Evolutionary conservation across 2,888 invertebrate species (phyloP).

Genomic region (Ochropacha duplaris): DNA sequence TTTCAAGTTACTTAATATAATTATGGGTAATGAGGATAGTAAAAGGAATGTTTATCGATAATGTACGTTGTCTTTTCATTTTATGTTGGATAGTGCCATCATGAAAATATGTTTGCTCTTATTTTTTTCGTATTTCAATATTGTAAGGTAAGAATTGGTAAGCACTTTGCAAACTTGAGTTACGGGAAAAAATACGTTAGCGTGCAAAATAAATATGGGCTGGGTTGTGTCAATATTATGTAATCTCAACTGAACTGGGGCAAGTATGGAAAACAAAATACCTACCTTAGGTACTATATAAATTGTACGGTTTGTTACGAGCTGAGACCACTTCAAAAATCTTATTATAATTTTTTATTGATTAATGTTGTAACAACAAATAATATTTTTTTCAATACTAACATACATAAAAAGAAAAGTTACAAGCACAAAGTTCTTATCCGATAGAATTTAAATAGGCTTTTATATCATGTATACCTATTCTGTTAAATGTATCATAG

Average conservation of each 20-base stretch:
- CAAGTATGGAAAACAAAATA: not conserved
- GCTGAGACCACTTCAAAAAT: not conserved
- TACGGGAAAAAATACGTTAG: not conserved
- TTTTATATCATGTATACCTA: no score
- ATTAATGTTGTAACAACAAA: no score
- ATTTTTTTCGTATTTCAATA: not conserved
- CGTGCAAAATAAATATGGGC: constrained; percentile 3
- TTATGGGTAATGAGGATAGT: no score
- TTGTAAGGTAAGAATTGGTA: not conserved
- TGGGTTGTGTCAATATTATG: constrained; percentile 2
- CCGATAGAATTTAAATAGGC: no score
- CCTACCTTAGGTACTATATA: no score
- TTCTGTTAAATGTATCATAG: no score
- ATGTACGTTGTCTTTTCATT: not conserved
- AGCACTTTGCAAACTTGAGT: constrained; percentile 1
- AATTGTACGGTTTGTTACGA: not conserved
- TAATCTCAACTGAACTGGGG: not conserved
- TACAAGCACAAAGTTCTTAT: no score
- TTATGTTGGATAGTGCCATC: not conserved
- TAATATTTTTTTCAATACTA: no score
- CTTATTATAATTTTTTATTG: not conserved
- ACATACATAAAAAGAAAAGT: no score
- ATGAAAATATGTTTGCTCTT: not conserved
- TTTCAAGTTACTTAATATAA: no score
- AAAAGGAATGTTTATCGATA: not conserved